These are phyloP conservation scores for Galeopterus variegatus DNA, from an alignment of 2,113 vertebrate species.

Conservation along the genomic window DNA sequence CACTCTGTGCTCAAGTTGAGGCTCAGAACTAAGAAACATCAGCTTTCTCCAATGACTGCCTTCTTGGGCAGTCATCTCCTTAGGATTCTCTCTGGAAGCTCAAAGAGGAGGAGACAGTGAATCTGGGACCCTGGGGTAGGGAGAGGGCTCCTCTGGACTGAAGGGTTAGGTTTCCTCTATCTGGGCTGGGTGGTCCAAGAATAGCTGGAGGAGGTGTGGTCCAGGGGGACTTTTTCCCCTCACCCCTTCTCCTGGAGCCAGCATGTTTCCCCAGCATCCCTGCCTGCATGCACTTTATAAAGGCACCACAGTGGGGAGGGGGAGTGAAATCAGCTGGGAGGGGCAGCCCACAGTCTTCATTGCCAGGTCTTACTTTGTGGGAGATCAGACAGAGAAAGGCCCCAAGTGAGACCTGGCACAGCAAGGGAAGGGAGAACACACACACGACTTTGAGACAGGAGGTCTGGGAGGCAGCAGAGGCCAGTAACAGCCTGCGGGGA, in stretches of 20 bases:
- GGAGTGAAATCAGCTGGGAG: not conserved
- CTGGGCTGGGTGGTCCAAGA: not conserved
- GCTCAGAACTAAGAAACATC: not conserved
- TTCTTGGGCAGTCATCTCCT: not conserved
- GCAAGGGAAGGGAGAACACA: rapidly evolving
- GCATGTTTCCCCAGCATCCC: not conserved
- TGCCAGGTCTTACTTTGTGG: not conserved
- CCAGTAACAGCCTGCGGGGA: no score
- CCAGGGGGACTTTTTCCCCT: no score
- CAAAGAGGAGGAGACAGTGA: not conserved
- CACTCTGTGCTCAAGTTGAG: not conserved
- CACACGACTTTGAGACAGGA: not conserved
- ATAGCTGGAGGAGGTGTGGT: not conserved
- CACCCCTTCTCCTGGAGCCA: not conserved
- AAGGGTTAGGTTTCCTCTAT: not conserved
- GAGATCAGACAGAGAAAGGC: not conserved
- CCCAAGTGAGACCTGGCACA: not conserved
- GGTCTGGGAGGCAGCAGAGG: not conserved
- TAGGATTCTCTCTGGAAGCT: not conserved
- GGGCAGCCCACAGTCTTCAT: not conserved
- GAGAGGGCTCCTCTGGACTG: not conserved
- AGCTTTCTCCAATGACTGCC: not conserved
- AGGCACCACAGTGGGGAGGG: not conserved
- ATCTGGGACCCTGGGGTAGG: not conserved
- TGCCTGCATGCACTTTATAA: not conserved